Evolutionary conservation across 2,113 vertebrate species (phyloP), one percentile per base, ranked within the genome.

Genomic region (Copsychus sechellarum): DNA sequence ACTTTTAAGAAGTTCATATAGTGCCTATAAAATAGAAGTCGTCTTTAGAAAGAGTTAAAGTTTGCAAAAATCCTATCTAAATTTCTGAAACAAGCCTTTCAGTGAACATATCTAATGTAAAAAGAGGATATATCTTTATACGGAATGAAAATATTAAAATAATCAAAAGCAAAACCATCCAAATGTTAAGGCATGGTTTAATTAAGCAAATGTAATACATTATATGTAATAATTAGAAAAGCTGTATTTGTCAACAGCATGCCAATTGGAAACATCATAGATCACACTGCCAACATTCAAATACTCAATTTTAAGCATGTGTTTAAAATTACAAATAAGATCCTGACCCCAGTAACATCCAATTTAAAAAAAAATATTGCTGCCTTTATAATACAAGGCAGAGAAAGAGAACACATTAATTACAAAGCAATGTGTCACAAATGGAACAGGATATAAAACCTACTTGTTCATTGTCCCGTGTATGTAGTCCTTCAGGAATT

Each of bases 401-500:
- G 33, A 86, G 72, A 67, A 86, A 51, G 36, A 77, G 54, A 60
- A 26, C 45, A 86, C 45, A 43, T 58, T 45, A 58, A 67, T 86
- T 67, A 77, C 45, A 58, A 77, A 86, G 62, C 25, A 42, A 8
- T 43, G 26, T 25, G n/a, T 74, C 60, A 86, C 51, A 58, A 86
- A 76, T 58, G 28, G 53, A 86, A 86, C 23, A 72, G 31, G 8
- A 57, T 89, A 89, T 73, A 77, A 77, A 89, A 93, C 92, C 64
- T 91, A 99, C 99, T 98, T 99, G 98, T 95, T 99, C 99, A 42
- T 99, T 98, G 96, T 99, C 99, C 67, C 98, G 98, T 71, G 99
- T 97, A 73, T 98, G 98, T 15, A 97, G 80, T 65, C 98, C 98
- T 73, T 98, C 97, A 90, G 98, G 98, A 87, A 98, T 97, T 89